phyloP scores from a whole-genome alignment of 2,888 invertebrate species.

The Imbricaverruca yamaguchii region DNA sequence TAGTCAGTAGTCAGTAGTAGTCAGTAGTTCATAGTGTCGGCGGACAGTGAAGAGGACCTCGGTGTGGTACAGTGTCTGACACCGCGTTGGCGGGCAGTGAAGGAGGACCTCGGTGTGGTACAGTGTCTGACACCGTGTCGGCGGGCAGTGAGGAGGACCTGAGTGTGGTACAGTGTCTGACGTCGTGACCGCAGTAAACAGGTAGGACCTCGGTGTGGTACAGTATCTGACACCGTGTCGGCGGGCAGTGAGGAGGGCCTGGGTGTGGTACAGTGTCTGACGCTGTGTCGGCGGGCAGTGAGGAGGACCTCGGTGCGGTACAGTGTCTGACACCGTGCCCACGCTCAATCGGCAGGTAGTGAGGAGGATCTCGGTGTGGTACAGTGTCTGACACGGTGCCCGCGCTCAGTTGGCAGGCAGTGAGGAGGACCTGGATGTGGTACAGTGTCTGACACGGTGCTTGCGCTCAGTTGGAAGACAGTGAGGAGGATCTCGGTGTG shows the following conservation, averaged over 20 bases:
- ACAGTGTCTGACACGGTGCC: neutral
- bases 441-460: neutral
- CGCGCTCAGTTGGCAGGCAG: constrained; percentile 53
- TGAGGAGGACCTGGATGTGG: constrained; percentile 62
- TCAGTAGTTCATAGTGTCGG: neutral
- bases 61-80: too few relatives aligned
- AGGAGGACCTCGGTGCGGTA: too few relatives aligned
- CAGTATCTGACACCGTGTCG: neutral
- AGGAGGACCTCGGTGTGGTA: too few relatives aligned
- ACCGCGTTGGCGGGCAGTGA: neutral
- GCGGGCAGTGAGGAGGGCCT: neutral
- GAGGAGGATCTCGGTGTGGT: constrained; percentile 50
- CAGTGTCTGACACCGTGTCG: neutral
- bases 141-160: neutral
- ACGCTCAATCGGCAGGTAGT: neutral
- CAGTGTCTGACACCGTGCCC: too few relatives aligned
- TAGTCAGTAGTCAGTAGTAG: too few relatives aligned
- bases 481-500: constrained; percentile 73
- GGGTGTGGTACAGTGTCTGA: too few relatives aligned
- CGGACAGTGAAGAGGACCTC: neutral
- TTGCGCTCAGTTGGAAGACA: constrained; percentile 51
- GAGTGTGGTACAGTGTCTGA: too few relatives aligned
- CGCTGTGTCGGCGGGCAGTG: neutral
- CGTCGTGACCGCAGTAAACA: neutral
- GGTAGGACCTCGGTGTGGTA: too few relatives aligned